phyloP scores from a whole-genome alignment of 2,113 vertebrate genomes.

The Calidris pugnax region DNA sequence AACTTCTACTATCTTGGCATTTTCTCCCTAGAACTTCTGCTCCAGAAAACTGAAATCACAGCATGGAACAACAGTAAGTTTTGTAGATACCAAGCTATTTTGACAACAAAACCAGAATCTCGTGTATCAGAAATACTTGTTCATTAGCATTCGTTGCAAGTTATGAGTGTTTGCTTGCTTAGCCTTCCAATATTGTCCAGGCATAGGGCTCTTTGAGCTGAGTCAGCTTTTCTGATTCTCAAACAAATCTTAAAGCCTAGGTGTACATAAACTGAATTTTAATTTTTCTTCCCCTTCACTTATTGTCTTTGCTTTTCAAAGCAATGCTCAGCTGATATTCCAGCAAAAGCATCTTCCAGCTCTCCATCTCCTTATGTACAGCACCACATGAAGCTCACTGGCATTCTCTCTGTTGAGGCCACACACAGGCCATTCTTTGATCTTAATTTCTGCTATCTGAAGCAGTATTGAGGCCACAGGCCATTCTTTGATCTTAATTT shows the following conservation, averaged over 20 bases:
- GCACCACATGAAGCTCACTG: background rate
- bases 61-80: background rate
- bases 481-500: background rate
- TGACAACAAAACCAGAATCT: background rate
- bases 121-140: background rate
- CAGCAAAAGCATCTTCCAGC: background rate
- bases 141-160: background rate
- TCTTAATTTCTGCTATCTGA: background rate
- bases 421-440: background rate
- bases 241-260: background rate
- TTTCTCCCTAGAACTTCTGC: background rate
- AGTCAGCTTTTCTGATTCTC: background rate
- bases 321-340: background rate
- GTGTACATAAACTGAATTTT: background rate
- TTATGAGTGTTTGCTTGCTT: background rate
- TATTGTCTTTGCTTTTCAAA: background rate
- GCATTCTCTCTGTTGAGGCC: background rate
- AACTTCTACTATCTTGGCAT: background rate
- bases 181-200: background rate
- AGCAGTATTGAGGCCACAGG: background rate
- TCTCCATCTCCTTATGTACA: background rate
- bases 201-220: background rate
- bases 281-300: background rate
- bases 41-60: background rate
- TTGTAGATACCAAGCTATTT: background rate